Conservation (phyloP, 1,140 invertebrate genomes). For the Leptinotarsa texana region DNA sequence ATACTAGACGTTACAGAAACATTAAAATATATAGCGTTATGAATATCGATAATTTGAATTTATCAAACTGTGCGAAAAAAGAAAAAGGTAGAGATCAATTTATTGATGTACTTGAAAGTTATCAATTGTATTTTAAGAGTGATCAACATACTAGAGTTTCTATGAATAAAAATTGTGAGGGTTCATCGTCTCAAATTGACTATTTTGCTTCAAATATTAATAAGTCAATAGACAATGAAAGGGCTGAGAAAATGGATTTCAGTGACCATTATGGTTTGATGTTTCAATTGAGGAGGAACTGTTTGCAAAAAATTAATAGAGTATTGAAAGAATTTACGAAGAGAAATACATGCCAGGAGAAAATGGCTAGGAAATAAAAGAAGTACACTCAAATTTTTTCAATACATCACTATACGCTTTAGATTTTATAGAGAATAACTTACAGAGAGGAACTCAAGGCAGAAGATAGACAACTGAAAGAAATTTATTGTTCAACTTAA, state of each 20-base stretch:
- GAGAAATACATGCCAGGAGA: neutral
- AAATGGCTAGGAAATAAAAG: neutral
- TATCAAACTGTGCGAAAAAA: neutral
- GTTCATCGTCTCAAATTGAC: too few relatives aligned
- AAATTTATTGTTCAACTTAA: neutral
- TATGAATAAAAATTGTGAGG: too few relatives aligned
- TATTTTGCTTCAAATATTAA: neutral
- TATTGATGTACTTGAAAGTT: neutral
- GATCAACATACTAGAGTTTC: too few relatives aligned
- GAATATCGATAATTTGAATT: neutral
- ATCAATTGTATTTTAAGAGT: neutral
- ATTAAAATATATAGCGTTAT: neutral
- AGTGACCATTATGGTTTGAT: slow-evolving; percentile 18
- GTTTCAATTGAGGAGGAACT: neutral
- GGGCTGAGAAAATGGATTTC: neutral
- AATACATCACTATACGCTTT: neutral
- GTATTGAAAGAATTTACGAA: slow-evolving; percentile 8
- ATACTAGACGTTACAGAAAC: neutral
- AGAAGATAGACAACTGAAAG: neutral
- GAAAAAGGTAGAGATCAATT: neutral
- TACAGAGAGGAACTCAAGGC: neutral
- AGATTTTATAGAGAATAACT: neutral
- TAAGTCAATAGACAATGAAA: neutral
- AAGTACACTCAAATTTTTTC: neutral
- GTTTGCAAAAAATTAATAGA: neutral